These are phyloP conservation scores for Leptinotarsa peninsularis DNA, from an alignment of 2,888 invertebrate genomes.

Conservation along the genomic window DNA sequence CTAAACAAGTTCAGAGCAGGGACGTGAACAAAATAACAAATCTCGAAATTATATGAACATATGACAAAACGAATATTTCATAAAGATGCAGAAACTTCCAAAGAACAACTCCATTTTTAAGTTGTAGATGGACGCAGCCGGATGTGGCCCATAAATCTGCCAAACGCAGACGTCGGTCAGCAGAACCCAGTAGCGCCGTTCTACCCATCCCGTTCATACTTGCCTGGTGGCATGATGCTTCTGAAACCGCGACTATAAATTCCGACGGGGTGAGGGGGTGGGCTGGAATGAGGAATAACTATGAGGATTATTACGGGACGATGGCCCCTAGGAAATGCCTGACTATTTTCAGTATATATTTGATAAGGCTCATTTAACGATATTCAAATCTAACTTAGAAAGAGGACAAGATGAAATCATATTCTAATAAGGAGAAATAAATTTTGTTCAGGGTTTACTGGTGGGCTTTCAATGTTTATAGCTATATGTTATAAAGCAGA, in stretches of 20 bases:
- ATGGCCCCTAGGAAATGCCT: neutral
- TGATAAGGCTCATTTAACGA: neutral
- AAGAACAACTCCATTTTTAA: conserved; percentile 28
- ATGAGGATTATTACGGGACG: conserved; percentile 21
- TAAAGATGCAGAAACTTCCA: conserved; percentile 21
- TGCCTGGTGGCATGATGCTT: conserved; percentile 47
- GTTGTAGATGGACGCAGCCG: conserved; percentile 44
- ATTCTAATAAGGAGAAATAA: no score
- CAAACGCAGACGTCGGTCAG: conserved; percentile 59
- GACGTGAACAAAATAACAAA: conserved; percentile 11
- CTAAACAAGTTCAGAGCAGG: conserved; percentile 1
- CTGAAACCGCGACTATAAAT: conserved; percentile 55
- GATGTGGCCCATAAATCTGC: conserved; percentile 62
- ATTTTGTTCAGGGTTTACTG: no score
- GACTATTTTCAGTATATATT: neutral
- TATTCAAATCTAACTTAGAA: neutral
- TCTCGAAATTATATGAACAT: conserved; percentile 11
- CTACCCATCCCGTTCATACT: conserved; percentile 28
- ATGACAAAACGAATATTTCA: conserved; percentile 22
- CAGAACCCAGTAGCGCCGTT: conserved; percentile 55
- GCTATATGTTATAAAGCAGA: no score
- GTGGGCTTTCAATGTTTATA: no score
- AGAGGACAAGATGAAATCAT: neutral
- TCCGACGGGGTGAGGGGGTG: conserved; percentile 22
- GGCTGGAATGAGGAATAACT: conserved; percentile 14